Conservation (phyloP, 2,113 vertebrate species). For the Danio rerio region GRCz12tu NC_133189.1:45284001-45284500, state of each 20-base stretch:
- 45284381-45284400: slow-evolving; percentile 45
- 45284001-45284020: slow-evolving; percentile 92
- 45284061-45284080: slow-evolving; percentile 12
- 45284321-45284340: slow-evolving; percentile 62
- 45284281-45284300: slow-evolving; percentile 64
- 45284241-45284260: slow-evolving; percentile 62
- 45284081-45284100: slow-evolving; percentile 1
- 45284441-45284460: slow-evolving; percentile 63
- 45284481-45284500: slow-evolving; percentile 66
- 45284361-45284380: slow-evolving; percentile 67
- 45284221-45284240: slow-evolving; percentile 42
- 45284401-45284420: slow-evolving; percentile 51
- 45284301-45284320: slow-evolving; percentile 66
- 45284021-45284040: slow-evolving; percentile 93
- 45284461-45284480: slow-evolving; percentile 66
- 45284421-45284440: slow-evolving; percentile 61
- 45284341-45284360: slow-evolving; percentile 64
- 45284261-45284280: slow-evolving; percentile 53
- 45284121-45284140: background rate
- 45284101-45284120: slow-evolving; percentile 26
- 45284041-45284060: background rate
- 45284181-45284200: slow-evolving; percentile 28
- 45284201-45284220: slow-evolving; percentile 27
- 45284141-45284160: background rate
- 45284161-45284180: slow-evolving; percentile 30